Percentiles rank a stretch among this genome's conserved stretches.
These are phyloP conservation scores for Uloborus diversus DNA, from an alignment of 1,140 invertebrate genomes.

Conservation along the genomic window DNA sequence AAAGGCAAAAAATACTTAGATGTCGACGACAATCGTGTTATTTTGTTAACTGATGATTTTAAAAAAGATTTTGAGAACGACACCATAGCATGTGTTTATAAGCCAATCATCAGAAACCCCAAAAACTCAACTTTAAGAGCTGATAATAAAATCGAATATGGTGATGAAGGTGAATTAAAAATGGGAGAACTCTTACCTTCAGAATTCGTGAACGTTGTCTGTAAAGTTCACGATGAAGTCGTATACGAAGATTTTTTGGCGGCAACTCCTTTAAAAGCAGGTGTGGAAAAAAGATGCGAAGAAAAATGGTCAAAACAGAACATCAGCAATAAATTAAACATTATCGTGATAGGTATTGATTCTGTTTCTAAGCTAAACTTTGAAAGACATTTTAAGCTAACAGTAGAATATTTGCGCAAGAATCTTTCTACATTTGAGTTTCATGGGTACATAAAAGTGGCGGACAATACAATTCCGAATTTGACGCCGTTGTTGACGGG, in stretches of 20 bases:
- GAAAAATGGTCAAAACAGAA: neutral
- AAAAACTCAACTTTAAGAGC: neutral
- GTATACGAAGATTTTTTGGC: neutral
- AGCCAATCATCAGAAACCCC: neutral
- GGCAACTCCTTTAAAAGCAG: conserved; percentile 23
- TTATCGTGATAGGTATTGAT: conserved; percentile 70
- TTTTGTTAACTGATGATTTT: neutral
- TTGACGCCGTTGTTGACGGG: conserved; percentile 65
- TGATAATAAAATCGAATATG: neutral
- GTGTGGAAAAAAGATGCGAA: neutral
- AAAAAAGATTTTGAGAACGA: neutral
- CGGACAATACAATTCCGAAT: conserved; percentile 67
- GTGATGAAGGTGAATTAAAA: neutral
- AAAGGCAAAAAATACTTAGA: neutral
- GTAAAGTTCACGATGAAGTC: neutral
- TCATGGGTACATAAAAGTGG: conserved; percentile 66
- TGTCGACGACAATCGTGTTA: neutral
- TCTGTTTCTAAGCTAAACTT: conserved; percentile 72
- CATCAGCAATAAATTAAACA: conserved; percentile 51
- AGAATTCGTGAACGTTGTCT: conserved; percentile 2
- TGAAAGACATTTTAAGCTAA: conserved; percentile 69
- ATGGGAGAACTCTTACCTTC: neutral
- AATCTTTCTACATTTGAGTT: conserved; percentile 63
- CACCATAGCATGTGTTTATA: neutral
- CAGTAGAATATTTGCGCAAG: conserved; percentile 65